Conservation (phyloP, 2,888 invertebrate species). For the Epirrhoe tristata region DNA sequence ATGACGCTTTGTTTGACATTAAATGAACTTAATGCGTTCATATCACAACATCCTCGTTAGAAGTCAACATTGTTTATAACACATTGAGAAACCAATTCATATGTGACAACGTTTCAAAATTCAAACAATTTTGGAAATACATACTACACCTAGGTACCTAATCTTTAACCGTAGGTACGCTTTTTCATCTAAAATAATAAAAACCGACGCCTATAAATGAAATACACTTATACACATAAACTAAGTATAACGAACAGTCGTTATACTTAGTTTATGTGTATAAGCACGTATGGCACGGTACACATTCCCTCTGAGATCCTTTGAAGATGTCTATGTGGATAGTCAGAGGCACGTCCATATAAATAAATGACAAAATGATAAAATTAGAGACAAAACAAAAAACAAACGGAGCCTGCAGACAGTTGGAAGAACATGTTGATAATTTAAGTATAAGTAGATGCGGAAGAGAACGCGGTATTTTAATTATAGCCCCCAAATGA, state of each 20-base stretch:
- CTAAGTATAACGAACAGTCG: too few relatives aligned
- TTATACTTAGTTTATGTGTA: too few relatives aligned
- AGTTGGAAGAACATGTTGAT: conserved; percentile 14
- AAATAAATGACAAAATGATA: neutral
- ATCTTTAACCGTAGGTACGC: too few relatives aligned
- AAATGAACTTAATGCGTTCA: conserved; percentile 31
- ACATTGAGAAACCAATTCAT: neutral
- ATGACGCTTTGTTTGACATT: conserved; percentile 56
- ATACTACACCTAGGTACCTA: too few relatives aligned
- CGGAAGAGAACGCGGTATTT: conserved; percentile 50
- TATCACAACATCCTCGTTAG: conserved; percentile 37
- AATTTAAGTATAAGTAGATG: conserved; percentile 17
- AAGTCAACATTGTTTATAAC: conserved; percentile 10
- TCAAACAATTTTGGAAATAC: neutral
- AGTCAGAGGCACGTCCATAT: too few relatives aligned
- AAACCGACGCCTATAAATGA: too few relatives aligned
- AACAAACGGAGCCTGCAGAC: conserved; percentile 27
- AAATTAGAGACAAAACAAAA: neutral
- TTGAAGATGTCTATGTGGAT: too few relatives aligned
- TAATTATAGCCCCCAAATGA: conserved; percentile 56
- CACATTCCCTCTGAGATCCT: too few relatives aligned
- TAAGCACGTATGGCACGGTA: too few relatives aligned
- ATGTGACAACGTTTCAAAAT: neutral
- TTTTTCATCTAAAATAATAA: too few relatives aligned
- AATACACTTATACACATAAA: too few relatives aligned